Percentiles rank a stretch among this genome's conserved stretches.
Conservation (phyloP, 2,888 invertebrate genomes). For the Leucania comma region DNA sequence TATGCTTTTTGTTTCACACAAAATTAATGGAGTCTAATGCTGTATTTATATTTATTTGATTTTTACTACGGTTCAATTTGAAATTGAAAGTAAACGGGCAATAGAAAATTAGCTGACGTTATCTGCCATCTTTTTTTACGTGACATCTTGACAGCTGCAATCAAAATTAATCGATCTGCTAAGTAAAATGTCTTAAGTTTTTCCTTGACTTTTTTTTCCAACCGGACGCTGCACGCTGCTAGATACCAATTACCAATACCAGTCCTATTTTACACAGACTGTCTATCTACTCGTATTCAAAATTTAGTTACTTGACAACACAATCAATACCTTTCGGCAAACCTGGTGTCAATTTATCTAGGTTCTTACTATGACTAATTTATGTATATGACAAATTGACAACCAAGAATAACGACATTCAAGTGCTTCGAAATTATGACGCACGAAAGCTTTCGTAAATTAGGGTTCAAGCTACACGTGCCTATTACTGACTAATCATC, state of each 20-base stretch:
- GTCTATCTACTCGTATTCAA: too few species aligned
- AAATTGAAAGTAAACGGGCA: slow-evolving; percentile 14
- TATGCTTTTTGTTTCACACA: slow-evolving; percentile 31
- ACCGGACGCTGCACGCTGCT: too few species aligned
- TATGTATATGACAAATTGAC: neutral
- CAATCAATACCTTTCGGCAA: neutral
- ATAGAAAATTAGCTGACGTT: neutral
- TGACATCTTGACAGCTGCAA: neutral
- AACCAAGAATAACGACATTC: too few species aligned
- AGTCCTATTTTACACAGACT: too few species aligned
- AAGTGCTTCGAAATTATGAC: neutral
- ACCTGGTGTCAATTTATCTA: neutral
- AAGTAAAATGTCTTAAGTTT: too few species aligned
- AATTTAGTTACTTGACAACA: too few species aligned
- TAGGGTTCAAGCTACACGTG: neutral
- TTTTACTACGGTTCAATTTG: slow-evolving; percentile 20
- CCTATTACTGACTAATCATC: neutral
- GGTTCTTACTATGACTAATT: neutral
- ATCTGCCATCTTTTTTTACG: neutral
- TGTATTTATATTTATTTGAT: slow-evolving; percentile 4
- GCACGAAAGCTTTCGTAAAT: slow-evolving; percentile 7
- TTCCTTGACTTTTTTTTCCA: too few species aligned
- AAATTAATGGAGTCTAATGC: slow-evolving; percentile 25
- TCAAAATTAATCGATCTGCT: neutral
- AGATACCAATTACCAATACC: too few species aligned